Conservation (phyloP, 2,888 invertebrate species). For the Chrysolina oricalcia region DNA sequence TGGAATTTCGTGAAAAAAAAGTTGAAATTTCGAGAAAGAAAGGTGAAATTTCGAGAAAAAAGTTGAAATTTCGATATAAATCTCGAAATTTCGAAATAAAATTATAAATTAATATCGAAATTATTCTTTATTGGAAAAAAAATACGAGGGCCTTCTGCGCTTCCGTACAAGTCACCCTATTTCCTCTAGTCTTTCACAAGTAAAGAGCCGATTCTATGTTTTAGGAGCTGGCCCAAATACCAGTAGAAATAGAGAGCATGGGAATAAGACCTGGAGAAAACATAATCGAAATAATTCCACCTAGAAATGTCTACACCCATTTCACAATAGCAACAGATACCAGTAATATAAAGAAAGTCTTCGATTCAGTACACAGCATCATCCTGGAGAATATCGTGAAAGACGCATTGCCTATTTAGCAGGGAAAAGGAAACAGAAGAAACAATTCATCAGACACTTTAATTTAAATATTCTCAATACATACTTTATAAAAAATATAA, state of each 20-base stretch:
- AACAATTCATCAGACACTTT: background rate
- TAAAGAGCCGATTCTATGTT: constrained; percentile 28
- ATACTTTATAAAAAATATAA: constrained; percentile 35
- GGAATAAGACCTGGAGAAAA: constrained; percentile 67
- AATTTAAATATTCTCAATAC: constrained; percentile 17
- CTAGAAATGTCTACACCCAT: constrained; percentile 81
- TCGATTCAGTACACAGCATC: constrained; percentile 78
- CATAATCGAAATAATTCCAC: constrained; percentile 69
- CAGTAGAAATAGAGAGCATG: constrained; percentile 68
- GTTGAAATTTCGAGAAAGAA: too few species aligned
- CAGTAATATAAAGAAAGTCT: constrained; percentile 81
- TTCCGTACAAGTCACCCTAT: too few species aligned
- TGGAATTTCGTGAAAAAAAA: too few species aligned
- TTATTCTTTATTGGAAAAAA: too few species aligned
- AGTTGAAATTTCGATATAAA: too few species aligned
- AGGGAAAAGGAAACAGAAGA: background rate
- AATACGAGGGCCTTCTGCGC: too few species aligned
- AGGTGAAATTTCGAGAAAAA: too few species aligned
- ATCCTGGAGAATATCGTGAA: constrained; percentile 16
- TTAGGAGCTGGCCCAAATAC: constrained; percentile 75
- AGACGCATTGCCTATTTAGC: background rate
- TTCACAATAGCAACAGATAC: constrained; percentile 86
- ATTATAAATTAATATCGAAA: too few species aligned
- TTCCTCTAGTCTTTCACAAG: too few species aligned
- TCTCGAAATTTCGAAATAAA: too few species aligned